A percentile compares a stretch with the other conserved stretches of the same genome.
These are phyloP conservation scores for Arizona elegans DNA, from an alignment of 2,113 vertebrate genomes.

Conservation along the genomic window DNA sequence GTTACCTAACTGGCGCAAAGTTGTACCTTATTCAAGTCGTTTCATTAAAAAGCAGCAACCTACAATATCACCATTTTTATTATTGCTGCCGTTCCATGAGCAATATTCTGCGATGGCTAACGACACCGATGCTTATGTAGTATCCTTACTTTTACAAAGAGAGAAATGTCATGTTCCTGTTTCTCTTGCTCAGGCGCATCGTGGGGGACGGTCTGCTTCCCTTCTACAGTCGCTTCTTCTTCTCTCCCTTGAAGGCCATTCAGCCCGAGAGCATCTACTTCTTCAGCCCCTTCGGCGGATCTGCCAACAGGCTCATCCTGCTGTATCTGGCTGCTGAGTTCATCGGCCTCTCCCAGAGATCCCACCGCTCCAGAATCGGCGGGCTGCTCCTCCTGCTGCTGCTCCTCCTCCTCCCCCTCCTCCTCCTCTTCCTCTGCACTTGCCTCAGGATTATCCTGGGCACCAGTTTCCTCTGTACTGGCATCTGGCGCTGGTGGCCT, in stretches of 20 bases:
- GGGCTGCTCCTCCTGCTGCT: background rate
- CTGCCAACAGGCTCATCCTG: background rate
- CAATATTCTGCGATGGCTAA: no score
- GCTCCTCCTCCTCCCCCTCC: background rate
- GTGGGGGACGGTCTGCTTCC: background rate
- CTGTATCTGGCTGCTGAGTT: slow-evolving; percentile 37
- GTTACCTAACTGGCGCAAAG: background rate
- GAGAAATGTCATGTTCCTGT: slow-evolving; percentile 79
- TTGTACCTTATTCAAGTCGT: background rate
- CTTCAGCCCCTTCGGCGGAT: background rate
- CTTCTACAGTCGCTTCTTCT: slow-evolving; percentile 20
- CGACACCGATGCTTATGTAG: background rate
- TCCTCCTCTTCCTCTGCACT: background rate
- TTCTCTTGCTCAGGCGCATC: slow-evolving; percentile 31
- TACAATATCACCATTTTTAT: background rate
- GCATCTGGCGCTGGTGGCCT: background rate
- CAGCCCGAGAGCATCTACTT: slow-evolving; percentile 22
- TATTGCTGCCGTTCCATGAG: background rate
- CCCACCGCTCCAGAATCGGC: background rate
- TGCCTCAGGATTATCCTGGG: background rate
- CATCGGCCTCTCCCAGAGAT: background rate
- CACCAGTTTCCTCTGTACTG: background rate
- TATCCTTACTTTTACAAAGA: slow-evolving; percentile 82
- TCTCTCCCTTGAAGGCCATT: slow-evolving; percentile 32
- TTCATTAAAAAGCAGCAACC: background rate